phyloP scores from a whole-genome alignment of 2,113 vertebrate genomes.

The Girardinichthys multiradiatus region DNA sequence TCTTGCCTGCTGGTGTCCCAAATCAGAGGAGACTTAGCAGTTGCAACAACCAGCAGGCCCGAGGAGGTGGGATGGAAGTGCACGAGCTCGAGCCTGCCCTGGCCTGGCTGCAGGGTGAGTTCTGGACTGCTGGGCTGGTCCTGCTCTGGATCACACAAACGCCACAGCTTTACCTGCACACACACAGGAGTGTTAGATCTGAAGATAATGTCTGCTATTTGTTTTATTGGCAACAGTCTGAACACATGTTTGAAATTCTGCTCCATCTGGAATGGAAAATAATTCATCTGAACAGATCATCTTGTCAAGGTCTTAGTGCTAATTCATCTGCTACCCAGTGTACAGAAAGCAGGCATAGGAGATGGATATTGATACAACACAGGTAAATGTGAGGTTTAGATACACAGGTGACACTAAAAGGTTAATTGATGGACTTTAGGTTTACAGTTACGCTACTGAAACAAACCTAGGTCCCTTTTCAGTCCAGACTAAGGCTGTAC shows the following conservation, averaged over 20 bases:
- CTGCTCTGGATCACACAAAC: slow-evolving; percentile 71
- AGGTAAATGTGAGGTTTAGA: background rate
- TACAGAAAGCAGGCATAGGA: background rate
- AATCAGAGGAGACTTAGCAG: slow-evolving; percentile 71
- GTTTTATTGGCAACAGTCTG: background rate
- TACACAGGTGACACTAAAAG: slow-evolving; percentile 1
- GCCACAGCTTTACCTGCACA: slow-evolving; percentile 92
- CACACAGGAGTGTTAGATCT: background rate
- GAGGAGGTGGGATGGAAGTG: slow-evolving; percentile 90
- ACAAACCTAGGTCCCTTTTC: background rate
- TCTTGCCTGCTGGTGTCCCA: slow-evolving; percentile 85
- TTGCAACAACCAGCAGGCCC: slow-evolving; percentile 79
- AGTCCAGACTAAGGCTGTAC: background rate
- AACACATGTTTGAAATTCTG: background rate
- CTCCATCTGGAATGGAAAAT: background rate
- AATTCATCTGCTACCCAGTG: background rate
- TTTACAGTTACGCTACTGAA: slow-evolving; percentile 18
- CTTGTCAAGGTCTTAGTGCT: too few species aligned
- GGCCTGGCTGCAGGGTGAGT: slow-evolving; percentile 77
- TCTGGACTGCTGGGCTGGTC: slow-evolving; percentile 67
- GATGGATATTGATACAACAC: background rate
- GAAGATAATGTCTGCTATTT: background rate
- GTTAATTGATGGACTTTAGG: background rate
- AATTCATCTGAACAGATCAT: background rate
- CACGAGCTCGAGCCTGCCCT: slow-evolving; percentile 75